A percentile compares a stretch with the other conserved stretches of the same genome.
Evolutionary conservation across 2,113 vertebrate genomes (phyloP).

Genomic region (Hypocryptadius cinnamomeus): DNA sequence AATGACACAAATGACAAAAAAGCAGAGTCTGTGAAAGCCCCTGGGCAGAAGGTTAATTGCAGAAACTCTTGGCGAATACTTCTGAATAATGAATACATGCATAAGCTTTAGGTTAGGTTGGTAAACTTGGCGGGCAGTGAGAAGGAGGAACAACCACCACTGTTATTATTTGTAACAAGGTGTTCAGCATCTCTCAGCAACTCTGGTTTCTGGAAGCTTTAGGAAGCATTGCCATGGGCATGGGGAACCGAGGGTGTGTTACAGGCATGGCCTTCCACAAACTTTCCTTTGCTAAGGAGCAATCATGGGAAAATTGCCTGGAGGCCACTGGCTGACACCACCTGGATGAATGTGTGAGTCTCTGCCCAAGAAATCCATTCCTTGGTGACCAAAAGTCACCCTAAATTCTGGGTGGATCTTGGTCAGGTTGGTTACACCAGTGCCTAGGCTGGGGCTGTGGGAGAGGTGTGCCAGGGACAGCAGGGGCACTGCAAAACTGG

Average conservation of each 20-base stretch:
- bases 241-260: not conserved
- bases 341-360: not conserved
- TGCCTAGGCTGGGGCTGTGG: not conserved
- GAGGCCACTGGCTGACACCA: not conserved
- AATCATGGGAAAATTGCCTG: not conserved
- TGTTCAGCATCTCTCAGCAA: not conserved
- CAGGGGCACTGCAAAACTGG: not conserved
- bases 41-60: not conserved
- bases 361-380: not conserved
- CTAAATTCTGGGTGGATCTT: not conserved
- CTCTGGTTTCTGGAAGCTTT: not conserved
- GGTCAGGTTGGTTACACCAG: not conserved
- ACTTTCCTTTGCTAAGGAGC: not conserved
- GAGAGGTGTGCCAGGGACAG: not conserved
- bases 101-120: conserved; percentile 4
- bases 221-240: not conserved
- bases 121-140: not conserved
- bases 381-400: not conserved
- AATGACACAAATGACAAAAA: conserved; percentile 53
- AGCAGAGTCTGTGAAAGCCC: not conserved
- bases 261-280: not conserved
- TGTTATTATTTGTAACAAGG: not conserved
- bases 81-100: conserved; percentile 60
- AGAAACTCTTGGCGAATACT: conserved; percentile 50
- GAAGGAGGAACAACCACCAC: not conserved